Evolutionary conservation across 2,113 vertebrate species (phyloP), one percentile per base, ranked within the genome.

Genomic region (Odontesthes bonariensis): DNA sequence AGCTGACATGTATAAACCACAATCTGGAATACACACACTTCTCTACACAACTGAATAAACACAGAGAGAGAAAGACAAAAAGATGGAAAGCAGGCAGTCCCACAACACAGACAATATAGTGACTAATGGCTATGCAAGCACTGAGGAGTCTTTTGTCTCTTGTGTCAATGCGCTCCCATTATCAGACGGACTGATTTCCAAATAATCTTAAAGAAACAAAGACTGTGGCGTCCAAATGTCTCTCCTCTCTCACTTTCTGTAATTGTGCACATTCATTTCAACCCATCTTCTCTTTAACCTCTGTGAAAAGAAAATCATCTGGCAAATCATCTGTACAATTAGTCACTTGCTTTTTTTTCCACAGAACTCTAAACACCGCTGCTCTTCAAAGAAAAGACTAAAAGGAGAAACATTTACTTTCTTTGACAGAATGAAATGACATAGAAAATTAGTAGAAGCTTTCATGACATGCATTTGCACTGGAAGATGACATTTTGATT

Each of bases 301-400:
- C 77, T 0, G n/a, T 40, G 64, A 56, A 22, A 77, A 27, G 5
- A 83, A 84, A 75, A 87, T 77, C 69, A 81, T 38, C 65, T 79
- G 69, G 5, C 82, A 84, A 75, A 87, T 77, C 69, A 81, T 38
- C 65, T 79, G 69, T 32, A 87, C 85, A 90, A 88, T 90, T 89
- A 89, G 75, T 84, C 87, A 86, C 75, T 89, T 89, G 83, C 90
- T 27, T 27, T 27, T 27, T 27, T 27, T 27, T 27, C 3, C 27
- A 27, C 27, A 27, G 27, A 27, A 38, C 35, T 1, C 2, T 5
- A 8, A 38, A 38, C 35, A 8, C 10, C 5, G 35, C 35, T 38
- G 6, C 35, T 38, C 35, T 38, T 10, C 1, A 3, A 3, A 38
- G 35, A 38, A 38, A 38, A 38, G 35, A 27, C 27, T 27, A 27